Evolutionary conservation across 2,797 vertebrate genomes (phyloP).

Genomic region (Danio jaintianensis): DNA sequence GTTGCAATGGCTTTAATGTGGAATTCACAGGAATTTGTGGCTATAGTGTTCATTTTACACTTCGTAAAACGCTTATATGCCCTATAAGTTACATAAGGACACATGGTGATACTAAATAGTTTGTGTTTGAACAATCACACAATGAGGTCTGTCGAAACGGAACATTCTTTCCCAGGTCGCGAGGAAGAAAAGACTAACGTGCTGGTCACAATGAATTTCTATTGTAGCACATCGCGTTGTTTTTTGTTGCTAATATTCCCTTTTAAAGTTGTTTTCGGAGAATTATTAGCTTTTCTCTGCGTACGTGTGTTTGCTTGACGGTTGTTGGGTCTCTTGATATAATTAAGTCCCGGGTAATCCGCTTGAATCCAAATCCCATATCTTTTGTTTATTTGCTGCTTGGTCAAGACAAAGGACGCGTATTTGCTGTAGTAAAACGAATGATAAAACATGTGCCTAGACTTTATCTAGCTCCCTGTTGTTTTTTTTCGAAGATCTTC

Average conservation of each 20-base stretch:
- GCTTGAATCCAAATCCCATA: slow-evolving; percentile 67
- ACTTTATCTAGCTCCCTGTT: not conserved
- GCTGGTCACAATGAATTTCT: slow-evolving; percentile 72
- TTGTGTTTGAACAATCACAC: not conserved
- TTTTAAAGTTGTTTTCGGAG: slow-evolving; percentile 58
- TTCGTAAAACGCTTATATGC: not conserved
- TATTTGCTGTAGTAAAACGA: slow-evolving; percentile 54
- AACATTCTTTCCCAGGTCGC: slow-evolving; percentile 51
- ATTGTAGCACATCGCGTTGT: slow-evolving; percentile 43
- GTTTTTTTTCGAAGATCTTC: slow-evolving; percentile 15
- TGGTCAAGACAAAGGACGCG: slow-evolving; percentile 80
- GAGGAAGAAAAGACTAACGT: slow-evolving; percentile 66
- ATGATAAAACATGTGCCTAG: not conserved
- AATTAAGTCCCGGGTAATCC: slow-evolving; percentile 79
- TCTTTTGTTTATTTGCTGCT: slow-evolving; percentile 81
- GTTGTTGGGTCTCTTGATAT: slow-evolving; percentile 75
- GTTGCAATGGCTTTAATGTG: slow-evolving; percentile 16
- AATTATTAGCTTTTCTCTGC: slow-evolving; percentile 43
- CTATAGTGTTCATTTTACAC: not conserved
- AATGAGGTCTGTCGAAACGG: slow-evolving; percentile 36
- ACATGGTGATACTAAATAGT: not conserved
- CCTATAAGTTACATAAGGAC: not conserved
- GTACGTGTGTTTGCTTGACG: slow-evolving; percentile 62
- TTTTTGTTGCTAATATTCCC: not conserved
- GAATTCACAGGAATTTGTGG: slow-evolving; percentile 45